These are phyloP conservation scores for Halesus radiatus DNA, from an alignment of 1,140 invertebrate genomes.

Conservation along the genomic window DNA sequence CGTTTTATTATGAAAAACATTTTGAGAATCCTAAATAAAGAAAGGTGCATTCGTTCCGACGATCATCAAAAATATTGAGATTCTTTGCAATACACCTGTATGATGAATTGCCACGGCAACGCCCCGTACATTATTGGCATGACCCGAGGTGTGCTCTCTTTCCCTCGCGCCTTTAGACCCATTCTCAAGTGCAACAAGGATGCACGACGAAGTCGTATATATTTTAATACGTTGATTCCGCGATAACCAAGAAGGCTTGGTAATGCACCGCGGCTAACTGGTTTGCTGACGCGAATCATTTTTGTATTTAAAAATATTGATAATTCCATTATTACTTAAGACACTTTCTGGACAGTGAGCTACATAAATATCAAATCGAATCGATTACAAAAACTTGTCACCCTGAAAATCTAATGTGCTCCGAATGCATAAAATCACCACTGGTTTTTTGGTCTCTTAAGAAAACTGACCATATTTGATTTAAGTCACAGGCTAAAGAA, in stretches of 20 bases:
- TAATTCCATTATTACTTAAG: neutral
- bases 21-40: too few species aligned
- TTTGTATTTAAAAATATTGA: neutral
- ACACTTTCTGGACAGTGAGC: too few species aligned
- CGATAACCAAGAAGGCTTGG: constrained; percentile 48
- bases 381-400: too few species aligned
- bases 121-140: constrained; percentile 55
- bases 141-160: constrained; percentile 32
- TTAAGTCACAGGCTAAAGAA: too few species aligned
- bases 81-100: constrained; percentile 21
- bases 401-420: too few species aligned
- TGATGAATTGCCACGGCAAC: constrained; percentile 55
- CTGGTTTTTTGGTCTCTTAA: too few species aligned
- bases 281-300: constrained; percentile 50
- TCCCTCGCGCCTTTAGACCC: neutral
- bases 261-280: constrained; percentile 53
- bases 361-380: too few species aligned
- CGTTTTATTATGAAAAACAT: too few species aligned
- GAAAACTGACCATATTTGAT: too few species aligned
- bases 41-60: neutral
- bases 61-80: constrained; percentile 31
- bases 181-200: constrained; percentile 13
- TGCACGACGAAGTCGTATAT: constrained; percentile 22
- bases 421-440: too few species aligned
- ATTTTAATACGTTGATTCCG: constrained; percentile 49